phyloP scores from a whole-genome alignment of 2,888 invertebrate species.

The Spodoptera exigua region DNA sequence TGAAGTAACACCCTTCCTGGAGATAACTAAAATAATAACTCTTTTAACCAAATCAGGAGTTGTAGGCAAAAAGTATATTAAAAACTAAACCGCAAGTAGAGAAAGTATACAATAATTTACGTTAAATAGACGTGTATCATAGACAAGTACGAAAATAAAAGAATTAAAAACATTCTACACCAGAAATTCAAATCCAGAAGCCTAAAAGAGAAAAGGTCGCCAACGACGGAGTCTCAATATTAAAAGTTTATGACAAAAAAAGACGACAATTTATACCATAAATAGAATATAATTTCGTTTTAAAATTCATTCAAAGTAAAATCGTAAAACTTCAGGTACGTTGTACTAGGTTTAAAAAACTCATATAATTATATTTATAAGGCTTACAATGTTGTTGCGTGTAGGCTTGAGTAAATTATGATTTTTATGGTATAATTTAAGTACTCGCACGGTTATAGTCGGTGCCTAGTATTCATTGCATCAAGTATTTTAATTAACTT shows the following conservation, averaged over 20 bases:
- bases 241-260: slow-evolving; percentile 43
- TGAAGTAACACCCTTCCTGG: no score
- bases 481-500: slow-evolving; percentile 34
- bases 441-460: slow-evolving; percentile 34
- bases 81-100: no score
- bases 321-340: slow-evolving; percentile 49
- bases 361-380: slow-evolving; percentile 64
- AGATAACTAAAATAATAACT: no score
- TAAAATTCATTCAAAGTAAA: slow-evolving; percentile 58
- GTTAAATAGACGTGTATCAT: no score
- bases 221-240: slow-evolving; percentile 7
- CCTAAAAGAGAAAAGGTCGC: no score
- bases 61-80: no score
- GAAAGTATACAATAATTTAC: no score
- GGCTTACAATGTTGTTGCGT: slow-evolving; percentile 59
- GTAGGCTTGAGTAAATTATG: slow-evolving; percentile 46
- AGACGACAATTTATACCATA: slow-evolving; percentile 41
- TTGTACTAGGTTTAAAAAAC: slow-evolving; percentile 59
- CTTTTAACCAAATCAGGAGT: no score
- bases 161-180: no score
- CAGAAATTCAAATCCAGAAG: no score
- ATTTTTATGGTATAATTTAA: slow-evolving; percentile 61
- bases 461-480: slow-evolving; percentile 22
- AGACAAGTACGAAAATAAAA: no score
- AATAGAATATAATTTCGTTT: slow-evolving; percentile 53